phyloP scores from a whole-genome alignment of 2,797 vertebrate genomes.

The Distichodus sexfasciatus region DNA sequence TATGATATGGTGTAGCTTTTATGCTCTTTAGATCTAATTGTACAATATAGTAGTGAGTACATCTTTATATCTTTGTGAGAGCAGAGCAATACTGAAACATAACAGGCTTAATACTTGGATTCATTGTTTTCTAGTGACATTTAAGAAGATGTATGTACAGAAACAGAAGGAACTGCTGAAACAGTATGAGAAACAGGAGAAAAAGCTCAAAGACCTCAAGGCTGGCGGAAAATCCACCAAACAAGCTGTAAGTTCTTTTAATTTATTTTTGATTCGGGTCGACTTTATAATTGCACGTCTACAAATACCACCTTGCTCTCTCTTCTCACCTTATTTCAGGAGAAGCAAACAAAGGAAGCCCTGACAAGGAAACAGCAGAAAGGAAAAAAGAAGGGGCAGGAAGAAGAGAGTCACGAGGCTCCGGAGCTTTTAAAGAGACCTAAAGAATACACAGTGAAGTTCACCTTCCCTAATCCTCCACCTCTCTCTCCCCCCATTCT shows the following conservation, averaged over 20 bases:
- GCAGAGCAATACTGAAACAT: too few species aligned
- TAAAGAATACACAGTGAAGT: slow-evolving; percentile 89
- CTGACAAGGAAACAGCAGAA: slow-evolving; percentile 90
- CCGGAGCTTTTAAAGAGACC: slow-evolving; percentile 85
- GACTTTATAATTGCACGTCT: not conserved
- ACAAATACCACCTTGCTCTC: not conserved
- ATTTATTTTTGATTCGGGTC: too few species aligned
- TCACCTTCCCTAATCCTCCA: slow-evolving; percentile 90
- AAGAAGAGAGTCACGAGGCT: slow-evolving; percentile 81
- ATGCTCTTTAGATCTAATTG: too few species aligned
- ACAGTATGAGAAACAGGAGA: slow-evolving; percentile 93
- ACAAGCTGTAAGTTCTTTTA: slow-evolving; percentile 80
- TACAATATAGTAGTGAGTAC: too few species aligned
- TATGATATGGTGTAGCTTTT: too few species aligned
- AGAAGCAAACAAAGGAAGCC: slow-evolving; percentile 88
- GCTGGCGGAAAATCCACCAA: slow-evolving; percentile 92
- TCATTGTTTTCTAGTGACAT: slow-evolving; percentile 75
- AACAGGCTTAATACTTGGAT: too few species aligned
- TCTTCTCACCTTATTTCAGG: slow-evolving; percentile 63
- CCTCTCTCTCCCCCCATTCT: slow-evolving; percentile 88
- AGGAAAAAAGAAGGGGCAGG: slow-evolving; percentile 81
- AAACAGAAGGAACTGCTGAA: slow-evolving; percentile 93
- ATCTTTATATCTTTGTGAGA: too few species aligned
- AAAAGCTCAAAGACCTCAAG: slow-evolving; percentile 89
- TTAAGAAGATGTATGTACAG: slow-evolving; percentile 96